Base-by-base conservation (phyloP, 2,797 vertebrate species). In the Falco peregrinus region DNA sequence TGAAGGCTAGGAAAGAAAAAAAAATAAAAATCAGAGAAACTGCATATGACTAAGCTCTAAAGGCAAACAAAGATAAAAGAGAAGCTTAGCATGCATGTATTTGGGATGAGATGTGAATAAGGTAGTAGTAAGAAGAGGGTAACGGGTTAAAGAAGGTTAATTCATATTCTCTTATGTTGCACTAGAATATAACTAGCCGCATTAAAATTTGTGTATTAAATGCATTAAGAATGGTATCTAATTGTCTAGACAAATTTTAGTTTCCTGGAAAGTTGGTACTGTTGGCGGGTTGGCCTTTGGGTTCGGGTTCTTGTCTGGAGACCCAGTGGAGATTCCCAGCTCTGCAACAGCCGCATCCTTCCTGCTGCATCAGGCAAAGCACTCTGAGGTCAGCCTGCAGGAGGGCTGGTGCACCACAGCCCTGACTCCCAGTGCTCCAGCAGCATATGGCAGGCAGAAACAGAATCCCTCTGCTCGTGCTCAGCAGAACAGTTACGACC, bases 71-170 rank as follows among this genome's bases (percentile, higher is more conserved):
- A 87, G n/a, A 68, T 21, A 29, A 67, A 77, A 54, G 56, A 82
- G 50, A 61, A 73, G 37, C 12, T 84, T 0, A 0, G 31, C 14
- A 9, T 28, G 31, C 19, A 37, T 0, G 0, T 18, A 39, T 35
- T 79, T 63, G 68, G 24, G 48, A 37, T 57, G 14, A 76, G 45
- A 33, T 87, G 24, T 77, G 47, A 85, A 57, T 35, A 78, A 70
- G 11, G 20, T 2, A 74, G 45, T 3, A 61, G 21, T 33, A 48
- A 84, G 50, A 45, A 71, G 31, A 65, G 16, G 56, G 13, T 39
- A 80, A 65, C 18, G 51, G 35, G 33, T 28, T 63, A 75, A 43
- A 31, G 26, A 74, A 78, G 50, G 35, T 51, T 47, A 63, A 73
- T 71, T 80, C 5, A 21, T 68, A 56, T 59, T 53, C 29, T 67